Base-by-base conservation (phyloP, 2,797 vertebrate genomes). In the Luscinia megarhynchos region DNA sequence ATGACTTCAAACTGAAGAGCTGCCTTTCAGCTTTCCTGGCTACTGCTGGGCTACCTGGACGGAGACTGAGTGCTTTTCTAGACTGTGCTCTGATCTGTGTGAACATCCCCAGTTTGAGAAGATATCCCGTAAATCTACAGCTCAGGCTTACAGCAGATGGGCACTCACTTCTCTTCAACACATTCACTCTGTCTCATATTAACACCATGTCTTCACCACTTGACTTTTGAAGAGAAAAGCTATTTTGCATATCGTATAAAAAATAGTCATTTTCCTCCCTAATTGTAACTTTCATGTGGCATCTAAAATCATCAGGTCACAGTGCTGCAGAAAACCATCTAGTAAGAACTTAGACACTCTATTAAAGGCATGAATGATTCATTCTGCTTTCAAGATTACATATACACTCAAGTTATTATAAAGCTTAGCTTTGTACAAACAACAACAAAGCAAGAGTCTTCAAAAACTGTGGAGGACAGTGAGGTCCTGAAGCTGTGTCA, bases 391-490 rank as follows among this genome's bases (percentile, higher is more conserved):
- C 82, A 88, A 46, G 66, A 66, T 73, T 81, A 59, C 48, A n/a
- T 57, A 79, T 9, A 73, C 29, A 16, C 30, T 73, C 13, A 41
- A 3, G 0, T 77, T 79, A 54, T 30, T 51, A 51, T 45, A 91
- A 90, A 67, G 34, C 15, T 59, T 83, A 80, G 73, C 38, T 87
- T 75, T 45, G 53, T 41, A 57, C 43, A 66, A 76, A 61, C 8
- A 68, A 48, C 18, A 89, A 73, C 77, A 93, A 88, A 95, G 76
- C 32, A 67, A n/a, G 92, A 90, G 16, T 43, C 61, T 91, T 68
- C 0, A 0, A 87, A 88, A 90, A 51, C 63, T 50, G 41, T 46
- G 40, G 45, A 63, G 82, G 63, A 61, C n/a, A 32, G 48, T 22
- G 36, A 41, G 80, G 57, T 91, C 36, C 77, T n/a, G 41, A 74